Evolutionary conservation across 1,140 invertebrate genomes (phyloP).

Genomic region (Neodiprion fabricii): DNA sequence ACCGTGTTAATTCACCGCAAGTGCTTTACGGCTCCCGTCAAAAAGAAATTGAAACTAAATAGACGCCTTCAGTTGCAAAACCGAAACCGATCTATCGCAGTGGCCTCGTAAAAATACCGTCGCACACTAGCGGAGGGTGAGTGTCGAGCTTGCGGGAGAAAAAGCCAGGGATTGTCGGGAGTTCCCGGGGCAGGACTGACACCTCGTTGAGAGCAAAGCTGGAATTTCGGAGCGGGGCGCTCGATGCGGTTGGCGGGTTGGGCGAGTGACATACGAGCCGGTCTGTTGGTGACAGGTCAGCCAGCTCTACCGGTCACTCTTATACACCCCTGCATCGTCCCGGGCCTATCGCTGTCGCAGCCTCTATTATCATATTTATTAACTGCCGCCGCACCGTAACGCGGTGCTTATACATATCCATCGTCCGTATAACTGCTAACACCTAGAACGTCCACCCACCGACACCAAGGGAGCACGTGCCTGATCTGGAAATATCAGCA

Average conservation of each 20-base stretch:
- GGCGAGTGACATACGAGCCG: slow-evolving; percentile 5
- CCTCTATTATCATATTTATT: slow-evolving; percentile 8
- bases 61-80: too few species aligned
- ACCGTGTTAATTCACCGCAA: too few species aligned
- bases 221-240: neutral
- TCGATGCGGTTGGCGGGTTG: slow-evolving; percentile 3
- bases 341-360: neutral
- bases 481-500: neutral
- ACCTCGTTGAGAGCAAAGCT: neutral
- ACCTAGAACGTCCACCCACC: neutral
- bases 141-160: too few species aligned
- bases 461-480: neutral
- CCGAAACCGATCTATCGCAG: too few species aligned
- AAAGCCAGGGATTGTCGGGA: too few species aligned
- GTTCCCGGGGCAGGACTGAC: neutral
- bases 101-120: too few species aligned
- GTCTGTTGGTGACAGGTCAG: slow-evolving; percentile 5
- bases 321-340: neutral
- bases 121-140: too few species aligned
- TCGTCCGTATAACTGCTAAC: neutral
- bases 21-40: too few species aligned
- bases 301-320: neutral
- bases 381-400: neutral
- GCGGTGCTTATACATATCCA: neutral
- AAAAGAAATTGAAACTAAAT: too few species aligned